phyloP scores from a whole-genome alignment of 2,113 vertebrate species.

The Pipra filicauda region DNA sequence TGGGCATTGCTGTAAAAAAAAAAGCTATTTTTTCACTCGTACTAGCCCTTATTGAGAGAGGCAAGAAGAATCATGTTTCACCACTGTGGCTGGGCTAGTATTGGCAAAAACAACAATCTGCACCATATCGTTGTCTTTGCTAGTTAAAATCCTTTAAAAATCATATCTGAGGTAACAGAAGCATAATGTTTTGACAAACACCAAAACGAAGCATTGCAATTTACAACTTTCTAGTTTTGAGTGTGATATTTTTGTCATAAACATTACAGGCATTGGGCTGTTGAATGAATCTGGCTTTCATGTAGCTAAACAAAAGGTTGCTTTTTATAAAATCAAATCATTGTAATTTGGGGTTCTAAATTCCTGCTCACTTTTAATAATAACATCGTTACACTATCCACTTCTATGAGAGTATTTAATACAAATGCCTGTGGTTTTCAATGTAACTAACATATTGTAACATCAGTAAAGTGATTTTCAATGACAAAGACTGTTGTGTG shows the following conservation, averaged over 20 bases:
- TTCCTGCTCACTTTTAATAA: constrained; percentile 70
- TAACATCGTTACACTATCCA: constrained; percentile 42
- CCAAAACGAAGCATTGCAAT: constrained; percentile 21
- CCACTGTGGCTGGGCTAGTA: not conserved
- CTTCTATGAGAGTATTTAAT: constrained; percentile 65
- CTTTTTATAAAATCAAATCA: constrained; percentile 64
- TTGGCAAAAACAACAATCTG: constrained; percentile 29
- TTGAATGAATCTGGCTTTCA: constrained; percentile 60
- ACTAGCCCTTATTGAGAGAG: not conserved
- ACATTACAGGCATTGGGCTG: constrained; percentile 44
- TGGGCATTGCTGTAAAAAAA: not conserved
- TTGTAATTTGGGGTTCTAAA: constrained; percentile 65
- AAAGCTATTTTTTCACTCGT: not conserved
- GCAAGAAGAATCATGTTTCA: not conserved
- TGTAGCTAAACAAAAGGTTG: constrained; percentile 60
- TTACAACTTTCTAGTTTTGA: constrained; percentile 37
- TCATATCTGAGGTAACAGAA: constrained; percentile 2
- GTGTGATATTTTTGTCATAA: constrained; percentile 51
- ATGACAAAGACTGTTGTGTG: constrained; percentile 26
- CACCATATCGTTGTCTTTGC: constrained; percentile 19
- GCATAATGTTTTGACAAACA: constrained; percentile 48
- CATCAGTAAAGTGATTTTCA: constrained; percentile 77
- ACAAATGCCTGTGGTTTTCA: constrained; percentile 69
- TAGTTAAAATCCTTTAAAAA: constrained; percentile 7
- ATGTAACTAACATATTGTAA: constrained; percentile 71